Conservation (phyloP, 2,113 vertebrate genomes). For the Cebus imitator region DNA sequence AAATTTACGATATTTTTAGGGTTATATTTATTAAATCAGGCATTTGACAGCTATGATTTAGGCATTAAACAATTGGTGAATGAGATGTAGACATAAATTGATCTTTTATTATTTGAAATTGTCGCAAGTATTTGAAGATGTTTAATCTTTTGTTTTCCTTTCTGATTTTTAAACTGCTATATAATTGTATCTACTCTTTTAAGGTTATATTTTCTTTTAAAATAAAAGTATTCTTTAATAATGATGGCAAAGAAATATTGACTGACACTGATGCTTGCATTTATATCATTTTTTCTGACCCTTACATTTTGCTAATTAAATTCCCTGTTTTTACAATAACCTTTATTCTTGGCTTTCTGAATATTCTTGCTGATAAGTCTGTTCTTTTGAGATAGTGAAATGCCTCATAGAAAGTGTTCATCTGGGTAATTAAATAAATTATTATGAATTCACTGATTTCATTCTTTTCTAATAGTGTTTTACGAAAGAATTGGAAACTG, state of each 20-base stretch:
- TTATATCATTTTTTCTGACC: constrained; percentile 29
- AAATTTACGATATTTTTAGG: constrained; percentile 21
- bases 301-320: constrained; percentile 41
- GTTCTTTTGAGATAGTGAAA: constrained; percentile 37
- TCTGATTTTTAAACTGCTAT: constrained; percentile 4
- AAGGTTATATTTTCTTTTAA: constrained; percentile 32
- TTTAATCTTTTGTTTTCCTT: constrained; percentile 5
- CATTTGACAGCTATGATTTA: background rate
- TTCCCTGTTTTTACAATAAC: constrained; percentile 15
- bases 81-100: constrained; percentile 18
- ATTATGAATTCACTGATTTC: constrained; percentile 37
- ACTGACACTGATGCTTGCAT: background rate
- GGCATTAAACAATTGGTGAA: background rate
- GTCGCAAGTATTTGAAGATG: constrained; percentile 7
- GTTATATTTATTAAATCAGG: constrained; percentile 41
- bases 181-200: background rate
- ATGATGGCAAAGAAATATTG: background rate
- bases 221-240: constrained; percentile 54
- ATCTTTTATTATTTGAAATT: constrained; percentile 54
- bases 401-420: background rate
- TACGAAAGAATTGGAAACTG: background rate
- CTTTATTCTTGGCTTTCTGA: constrained; percentile 33
- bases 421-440: constrained; percentile 41
- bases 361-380: background rate
- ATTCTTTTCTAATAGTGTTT: constrained; percentile 22